Conservation (phyloP, 2,888 invertebrate genomes). For the Nymphalis urticae region DNA sequence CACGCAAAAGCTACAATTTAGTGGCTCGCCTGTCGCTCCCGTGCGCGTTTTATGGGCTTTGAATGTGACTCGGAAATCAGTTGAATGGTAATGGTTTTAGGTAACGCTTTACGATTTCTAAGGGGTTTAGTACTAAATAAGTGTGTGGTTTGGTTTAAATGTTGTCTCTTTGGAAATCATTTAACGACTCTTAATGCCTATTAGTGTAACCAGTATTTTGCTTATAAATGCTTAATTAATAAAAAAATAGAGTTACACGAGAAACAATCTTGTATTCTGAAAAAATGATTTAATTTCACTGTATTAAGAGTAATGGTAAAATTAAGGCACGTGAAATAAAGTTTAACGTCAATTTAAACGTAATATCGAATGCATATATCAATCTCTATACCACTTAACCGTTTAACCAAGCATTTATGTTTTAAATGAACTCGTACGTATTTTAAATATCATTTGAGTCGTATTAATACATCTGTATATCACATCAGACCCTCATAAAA, state of each 20-base stretch:
- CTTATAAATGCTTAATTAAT: no score
- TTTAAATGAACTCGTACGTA: constrained; percentile 9
- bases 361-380: no score
- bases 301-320: no score
- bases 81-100: constrained; percentile 41
- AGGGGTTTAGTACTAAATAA: constrained; percentile 21
- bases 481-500: constrained; percentile 41
- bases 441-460: constrained; percentile 15
- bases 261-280: no score
- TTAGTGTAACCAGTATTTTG: not conserved
- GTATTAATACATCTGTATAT: constrained; percentile 27
- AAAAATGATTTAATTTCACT: no score
- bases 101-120: constrained; percentile 27
- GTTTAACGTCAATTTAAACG: no score
- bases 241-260: no score
- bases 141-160: constrained; percentile 6
- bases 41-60: constrained; percentile 49
- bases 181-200: not conserved
- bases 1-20: constrained; percentile 55
- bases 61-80: constrained; percentile 50
- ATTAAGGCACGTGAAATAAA: no score
- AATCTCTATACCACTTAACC: not conserved
- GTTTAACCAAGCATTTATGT: not conserved
- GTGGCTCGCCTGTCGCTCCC: constrained; percentile 45
- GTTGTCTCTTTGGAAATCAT: not conserved